phyloP scores from a whole-genome alignment of 1,140 invertebrate genomes.

The Lysiphlebus fabarum region DNA sequence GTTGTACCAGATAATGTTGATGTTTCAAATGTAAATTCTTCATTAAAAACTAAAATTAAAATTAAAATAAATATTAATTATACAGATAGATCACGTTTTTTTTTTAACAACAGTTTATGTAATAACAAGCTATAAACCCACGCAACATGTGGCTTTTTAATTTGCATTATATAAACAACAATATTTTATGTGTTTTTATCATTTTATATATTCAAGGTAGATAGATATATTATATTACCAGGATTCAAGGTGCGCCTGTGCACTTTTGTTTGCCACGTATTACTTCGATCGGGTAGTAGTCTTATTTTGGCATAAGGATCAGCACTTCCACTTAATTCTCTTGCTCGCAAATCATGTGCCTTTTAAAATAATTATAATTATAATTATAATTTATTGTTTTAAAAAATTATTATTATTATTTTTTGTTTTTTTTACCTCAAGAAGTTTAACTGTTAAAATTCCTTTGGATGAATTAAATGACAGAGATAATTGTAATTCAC shows the following conservation, averaged over 20 bases:
- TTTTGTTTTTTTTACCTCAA: slow-evolving; percentile 46
- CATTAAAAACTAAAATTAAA: slow-evolving; percentile 58
- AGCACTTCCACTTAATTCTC: slow-evolving; percentile 59
- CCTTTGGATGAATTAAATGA: slow-evolving; percentile 54
- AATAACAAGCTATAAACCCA: too few relatives aligned
- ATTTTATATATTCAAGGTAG: background rate
- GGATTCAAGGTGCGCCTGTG: slow-evolving; percentile 66
- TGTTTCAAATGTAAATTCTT: slow-evolving; percentile 73
- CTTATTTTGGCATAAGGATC: slow-evolving; percentile 63
- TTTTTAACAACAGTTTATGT: too few relatives aligned
- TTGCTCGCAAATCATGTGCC: slow-evolving; percentile 60
- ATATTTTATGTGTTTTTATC: too few relatives aligned
- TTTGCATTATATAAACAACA: too few relatives aligned
- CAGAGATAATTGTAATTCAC: slow-evolving; percentile 54
- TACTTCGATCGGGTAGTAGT: slow-evolving; percentile 58
- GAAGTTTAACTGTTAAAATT: slow-evolving; percentile 54
- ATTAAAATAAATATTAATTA: slow-evolving; percentile 1
- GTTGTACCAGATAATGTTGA: slow-evolving; percentile 58
- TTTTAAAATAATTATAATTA: slow-evolving; percentile 19
- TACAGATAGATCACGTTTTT: background rate
- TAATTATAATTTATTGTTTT: too few relatives aligned
- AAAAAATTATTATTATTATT: too few relatives aligned
- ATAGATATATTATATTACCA: slow-evolving; percentile 39
- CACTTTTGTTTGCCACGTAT: slow-evolving; percentile 62
- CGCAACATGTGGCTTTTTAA: too few relatives aligned